Evolutionary conservation across 2,888 invertebrate genomes (phyloP).

Genomic region (Cabera pusaria): DNA sequence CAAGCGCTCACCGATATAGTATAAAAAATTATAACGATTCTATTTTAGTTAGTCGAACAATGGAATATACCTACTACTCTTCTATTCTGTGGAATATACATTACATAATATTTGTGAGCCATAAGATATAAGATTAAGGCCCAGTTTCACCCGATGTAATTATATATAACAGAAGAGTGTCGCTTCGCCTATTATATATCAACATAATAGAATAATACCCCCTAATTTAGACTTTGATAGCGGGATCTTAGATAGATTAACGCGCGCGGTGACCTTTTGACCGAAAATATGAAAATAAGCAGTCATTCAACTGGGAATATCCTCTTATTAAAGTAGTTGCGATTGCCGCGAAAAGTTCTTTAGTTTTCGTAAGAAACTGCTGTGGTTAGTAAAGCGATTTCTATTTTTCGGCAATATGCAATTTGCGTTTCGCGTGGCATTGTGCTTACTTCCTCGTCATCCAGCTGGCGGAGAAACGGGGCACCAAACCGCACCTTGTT

Average conservation of each 20-base stretch:
- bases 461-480: conserved; percentile 73
- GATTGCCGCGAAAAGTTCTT: conserved; percentile 38
- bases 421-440: conserved; percentile 52
- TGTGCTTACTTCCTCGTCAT: conserved; percentile 66
- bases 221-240: conserved; percentile 47
- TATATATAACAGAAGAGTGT: conserved; percentile 42
- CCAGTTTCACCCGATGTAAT: too few relatives aligned
- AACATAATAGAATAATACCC: conserved; percentile 37
- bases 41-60: too few relatives aligned
- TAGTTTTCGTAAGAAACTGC: conserved; percentile 33
- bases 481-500: conserved; percentile 60
- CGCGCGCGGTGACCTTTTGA: conserved; percentile 43
- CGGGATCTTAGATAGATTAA: conserved; percentile 43
- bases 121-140: too few relatives aligned
- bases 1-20: too few relatives aligned
- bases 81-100: too few relatives aligned
- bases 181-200: conserved; percentile 29
- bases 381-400: conserved; percentile 46
- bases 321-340: conserved; percentile 46
- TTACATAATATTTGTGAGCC: too few relatives aligned
- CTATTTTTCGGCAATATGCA: conserved; percentile 61
- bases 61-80: too few relatives aligned
- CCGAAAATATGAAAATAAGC: conserved; percentile 57
- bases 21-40: too few relatives aligned
- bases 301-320: conserved; percentile 56